Conservation (phyloP, 1,140 invertebrate species). For the Sarcophaga bullata region DNA sequence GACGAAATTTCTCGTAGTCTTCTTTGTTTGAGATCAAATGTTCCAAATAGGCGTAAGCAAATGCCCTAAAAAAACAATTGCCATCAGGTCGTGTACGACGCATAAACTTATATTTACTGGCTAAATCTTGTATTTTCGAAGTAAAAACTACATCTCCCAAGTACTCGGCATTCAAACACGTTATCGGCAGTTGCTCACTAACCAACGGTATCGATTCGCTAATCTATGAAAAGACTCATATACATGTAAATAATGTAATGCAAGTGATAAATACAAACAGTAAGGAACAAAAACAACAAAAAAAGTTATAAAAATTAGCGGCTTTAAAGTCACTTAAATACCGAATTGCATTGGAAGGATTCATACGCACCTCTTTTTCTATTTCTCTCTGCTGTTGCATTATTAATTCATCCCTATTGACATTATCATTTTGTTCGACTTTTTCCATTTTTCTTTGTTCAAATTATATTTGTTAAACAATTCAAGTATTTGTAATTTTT, state of each 20-base stretch:
- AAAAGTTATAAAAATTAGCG: background rate
- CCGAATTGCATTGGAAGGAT: background rate
- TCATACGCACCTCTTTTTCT: constrained; percentile 82
- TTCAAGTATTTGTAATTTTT: background rate
- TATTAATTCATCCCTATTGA: constrained; percentile 92
- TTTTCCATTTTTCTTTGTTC: constrained; percentile 47
- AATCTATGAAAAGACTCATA: constrained; percentile 73
- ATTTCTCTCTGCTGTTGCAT: constrained; percentile 91
- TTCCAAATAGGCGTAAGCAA: constrained; percentile 94
- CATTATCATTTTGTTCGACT: constrained; percentile 57
- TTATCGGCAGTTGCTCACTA: constrained; percentile 78
- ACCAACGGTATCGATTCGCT: constrained; percentile 86
- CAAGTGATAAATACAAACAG: background rate
- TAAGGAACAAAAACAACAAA: background rate
- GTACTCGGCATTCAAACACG: constrained; percentile 84
- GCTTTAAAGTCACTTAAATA: background rate
- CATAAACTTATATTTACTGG: constrained; percentile 79
- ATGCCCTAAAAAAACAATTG: constrained; percentile 97
- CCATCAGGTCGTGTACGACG: constrained; percentile 89
- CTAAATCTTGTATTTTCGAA: constrained; percentile 83
- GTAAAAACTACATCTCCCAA: constrained; percentile 86
- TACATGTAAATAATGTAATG: background rate
- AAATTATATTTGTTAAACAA: background rate
- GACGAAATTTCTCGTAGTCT: constrained; percentile 86
- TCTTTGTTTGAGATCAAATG: constrained; percentile 83